Conservation (phyloP, 2,113 vertebrate species). For the Pyxicephalus adspersus region DNA sequence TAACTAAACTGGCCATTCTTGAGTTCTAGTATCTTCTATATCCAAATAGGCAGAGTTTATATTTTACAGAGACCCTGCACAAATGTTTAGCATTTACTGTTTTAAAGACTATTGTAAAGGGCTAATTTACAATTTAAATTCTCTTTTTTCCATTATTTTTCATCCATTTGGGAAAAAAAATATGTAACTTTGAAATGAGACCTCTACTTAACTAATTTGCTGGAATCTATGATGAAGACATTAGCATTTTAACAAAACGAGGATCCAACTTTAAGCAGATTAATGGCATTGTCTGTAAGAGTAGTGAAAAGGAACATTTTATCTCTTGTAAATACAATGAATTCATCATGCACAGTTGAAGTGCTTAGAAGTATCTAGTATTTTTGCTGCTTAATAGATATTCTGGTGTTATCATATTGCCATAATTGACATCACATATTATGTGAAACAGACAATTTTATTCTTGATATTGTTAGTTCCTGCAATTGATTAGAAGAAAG, state of each 20-base stretch:
- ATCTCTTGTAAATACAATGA: slow-evolving; percentile 35
- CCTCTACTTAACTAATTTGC: slow-evolving; percentile 5
- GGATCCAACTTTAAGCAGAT: slow-evolving; percentile 20
- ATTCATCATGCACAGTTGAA: not conserved
- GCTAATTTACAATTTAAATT: not conserved
- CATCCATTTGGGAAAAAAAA: not conserved
- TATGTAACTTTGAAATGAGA: slow-evolving; percentile 22
- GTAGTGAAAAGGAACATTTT: not conserved
- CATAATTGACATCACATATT: too few species aligned
- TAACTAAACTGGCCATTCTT: too few species aligned
- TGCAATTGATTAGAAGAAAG: too few species aligned
- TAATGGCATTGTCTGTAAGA: slow-evolving; percentile 2
- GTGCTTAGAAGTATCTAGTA: slow-evolving; percentile 2
- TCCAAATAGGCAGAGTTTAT: too few species aligned
- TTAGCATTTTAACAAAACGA: not conserved
- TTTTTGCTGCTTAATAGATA: slow-evolving; percentile 15
- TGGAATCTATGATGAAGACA: slow-evolving; percentile 17
- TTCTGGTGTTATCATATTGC: not conserved
- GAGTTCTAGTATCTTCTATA: too few species aligned
- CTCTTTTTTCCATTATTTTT: slow-evolving; percentile 11
- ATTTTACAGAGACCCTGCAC: too few species aligned
- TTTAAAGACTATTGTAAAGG: too few species aligned
- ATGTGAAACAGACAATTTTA: too few species aligned
- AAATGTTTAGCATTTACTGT: too few species aligned
- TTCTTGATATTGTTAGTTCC: too few species aligned